These are phyloP conservation scores for Drosophila repleta DNA, from an alignment of 1,140 invertebrate genomes.

Conservation along the genomic window DNA sequence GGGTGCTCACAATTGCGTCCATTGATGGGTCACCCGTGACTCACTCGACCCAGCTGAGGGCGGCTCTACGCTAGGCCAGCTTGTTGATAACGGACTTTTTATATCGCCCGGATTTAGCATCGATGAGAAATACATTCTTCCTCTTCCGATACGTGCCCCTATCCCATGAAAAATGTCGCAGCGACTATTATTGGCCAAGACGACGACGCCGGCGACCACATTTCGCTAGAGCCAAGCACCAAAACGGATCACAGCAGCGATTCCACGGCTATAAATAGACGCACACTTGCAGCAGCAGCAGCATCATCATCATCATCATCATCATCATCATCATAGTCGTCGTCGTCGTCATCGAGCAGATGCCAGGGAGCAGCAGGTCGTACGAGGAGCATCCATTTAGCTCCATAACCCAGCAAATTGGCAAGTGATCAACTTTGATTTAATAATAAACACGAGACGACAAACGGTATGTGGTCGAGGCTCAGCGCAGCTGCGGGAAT, in stretches of 20 bases:
- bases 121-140: slow-evolving; percentile 5
- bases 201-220: slow-evolving; percentile 2
- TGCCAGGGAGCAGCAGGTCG: slow-evolving; percentile 11
- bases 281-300: slow-evolving; percentile 13
- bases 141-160: too few relatives aligned
- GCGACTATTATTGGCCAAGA: slow-evolving; percentile 36
- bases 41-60: slow-evolving; percentile 8
- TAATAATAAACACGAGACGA: slow-evolving; percentile 31
- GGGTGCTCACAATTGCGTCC: slow-evolving; percentile 33
- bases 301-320: not conserved
- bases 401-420: slow-evolving; percentile 26
- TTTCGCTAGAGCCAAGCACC: not conserved
- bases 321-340: not conserved
- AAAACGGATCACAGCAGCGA: not conserved
- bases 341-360: slow-evolving; percentile 7
- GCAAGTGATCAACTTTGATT: slow-evolving; percentile 34
- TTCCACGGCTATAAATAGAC: slow-evolving; percentile 10
- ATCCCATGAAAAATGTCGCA: slow-evolving; percentile 11
- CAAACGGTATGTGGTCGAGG: not conserved
- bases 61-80: slow-evolving; percentile 5
- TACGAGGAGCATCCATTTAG: slow-evolving; percentile 2
- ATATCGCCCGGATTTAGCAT: slow-evolving; percentile 17
- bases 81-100: slow-evolving; percentile 24
- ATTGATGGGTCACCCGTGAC: slow-evolving; percentile 41
- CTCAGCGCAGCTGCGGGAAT: not conserved